These are phyloP conservation scores for Hirtodrosophila cameraria DNA, from an alignment of 2,888 invertebrate species.

Conservation along the genomic window DNA sequence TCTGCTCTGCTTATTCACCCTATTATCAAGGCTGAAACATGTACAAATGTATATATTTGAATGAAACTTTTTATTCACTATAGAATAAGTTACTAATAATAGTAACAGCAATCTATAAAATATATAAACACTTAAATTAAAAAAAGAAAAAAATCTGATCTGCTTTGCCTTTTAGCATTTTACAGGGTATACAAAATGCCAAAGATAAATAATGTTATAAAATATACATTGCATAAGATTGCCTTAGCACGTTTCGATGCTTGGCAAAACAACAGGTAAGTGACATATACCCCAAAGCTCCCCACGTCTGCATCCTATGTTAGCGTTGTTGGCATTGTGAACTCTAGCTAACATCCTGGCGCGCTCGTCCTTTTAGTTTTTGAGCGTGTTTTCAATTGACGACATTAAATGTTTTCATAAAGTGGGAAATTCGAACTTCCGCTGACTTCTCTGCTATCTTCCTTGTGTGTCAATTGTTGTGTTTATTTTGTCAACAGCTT, in stretches of 20 bases:
- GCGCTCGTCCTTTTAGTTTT: slow-evolving; percentile 3
- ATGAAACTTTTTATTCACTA: no score
- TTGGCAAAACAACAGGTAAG: slow-evolving; percentile 14
- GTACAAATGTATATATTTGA: no score
- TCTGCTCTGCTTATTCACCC: no score
- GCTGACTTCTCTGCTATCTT: slow-evolving; percentile 21
- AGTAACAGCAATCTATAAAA: no score
- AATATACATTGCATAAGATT: background rate
- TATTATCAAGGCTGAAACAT: no score
- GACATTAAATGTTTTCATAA: no score
- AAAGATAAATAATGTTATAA: slow-evolving; percentile 22
- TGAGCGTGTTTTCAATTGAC: no score
- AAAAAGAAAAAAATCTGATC: no score
- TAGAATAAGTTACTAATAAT: no score
- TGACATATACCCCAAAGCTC: background rate
- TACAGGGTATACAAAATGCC: slow-evolving; percentile 12
- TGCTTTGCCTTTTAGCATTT: no score
- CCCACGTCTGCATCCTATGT: background rate
- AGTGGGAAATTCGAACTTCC: background rate
- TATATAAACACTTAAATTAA: no score
- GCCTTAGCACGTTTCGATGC: slow-evolving; percentile 1
- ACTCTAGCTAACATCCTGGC: background rate
- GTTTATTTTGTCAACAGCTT: slow-evolving; percentile 5
- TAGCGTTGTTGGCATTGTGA: no score
- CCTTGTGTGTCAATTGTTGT: slow-evolving; percentile 28